Base-by-base conservation (phyloP, 2,888 invertebrate genomes). In the Sepioteuthis lessoniana region DNA sequence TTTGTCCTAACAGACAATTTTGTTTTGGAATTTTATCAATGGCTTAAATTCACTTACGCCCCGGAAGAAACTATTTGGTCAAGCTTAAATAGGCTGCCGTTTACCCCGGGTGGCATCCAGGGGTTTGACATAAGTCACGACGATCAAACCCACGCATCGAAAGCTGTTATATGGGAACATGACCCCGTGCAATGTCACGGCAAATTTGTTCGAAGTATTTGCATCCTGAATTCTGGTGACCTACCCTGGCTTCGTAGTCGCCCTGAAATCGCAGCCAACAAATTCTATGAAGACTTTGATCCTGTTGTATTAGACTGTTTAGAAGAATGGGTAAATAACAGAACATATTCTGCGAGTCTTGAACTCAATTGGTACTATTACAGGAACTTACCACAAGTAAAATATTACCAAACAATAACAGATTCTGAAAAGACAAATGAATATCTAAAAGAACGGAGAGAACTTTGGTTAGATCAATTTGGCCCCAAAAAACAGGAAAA, bases 1-100 rank as follows among this genome's bases (percentile, higher is more conserved):
- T 97, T 96, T 95, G 93, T 96, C 21, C 93, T 96, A 5, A 94
- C 94, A 1, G 96, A 96, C 94, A 50, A 94, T 13, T 60, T 96
- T 90, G 95, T 95, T 2, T 94, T 94, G 46, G 95, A 95, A 46
- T 96, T 97, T 92, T 94, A 96, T 13, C 94, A 94, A 4, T 97
- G 97, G 97, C 94, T 96, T 38, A 95, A 95, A 10, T 96, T 96
- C 92, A 96, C 96, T 0, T 96, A 95, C 93, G 96, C 96, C 0
- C 96, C 97, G 1, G 97, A 97, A 93, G 97, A 97, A 95, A 95
- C 96, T 50, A 95, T 96, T 76, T 97, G 97, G 96, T 96, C 97
- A 0, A 96, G 97, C 0, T 94, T 97, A 25, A 96, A 97, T 94
- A 94, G 95, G 25, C 94, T 96, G 13, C 95, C 95, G 0, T 94